Conservation (phyloP, 1,140 invertebrate genomes). For the Acyrthosiphon pisum region DNA sequence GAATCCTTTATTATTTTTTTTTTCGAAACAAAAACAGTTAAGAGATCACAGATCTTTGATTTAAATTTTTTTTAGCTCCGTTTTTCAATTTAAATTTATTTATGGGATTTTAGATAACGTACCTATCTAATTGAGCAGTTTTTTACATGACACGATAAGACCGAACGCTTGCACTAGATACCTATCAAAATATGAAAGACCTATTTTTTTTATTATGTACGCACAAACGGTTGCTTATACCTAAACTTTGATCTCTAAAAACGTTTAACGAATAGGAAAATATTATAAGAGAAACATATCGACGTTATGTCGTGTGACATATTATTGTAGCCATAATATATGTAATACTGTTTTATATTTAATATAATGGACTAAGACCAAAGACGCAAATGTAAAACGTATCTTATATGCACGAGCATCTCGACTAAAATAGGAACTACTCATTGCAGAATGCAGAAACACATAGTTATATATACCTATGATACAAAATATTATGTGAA, state of each 20-base stretch:
- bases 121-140: slow-evolving; percentile 19
- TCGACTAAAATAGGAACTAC: background rate
- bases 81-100: background rate
- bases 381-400: background rate
- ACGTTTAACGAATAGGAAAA: background rate
- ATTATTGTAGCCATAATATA: background rate
- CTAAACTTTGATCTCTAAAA: background rate
- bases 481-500: background rate
- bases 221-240: background rate
- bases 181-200: background rate
- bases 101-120: background rate
- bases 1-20: background rate
- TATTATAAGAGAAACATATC: background rate
- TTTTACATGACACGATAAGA: background rate
- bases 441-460: background rate
- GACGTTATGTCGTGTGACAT: background rate
- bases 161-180: background rate
- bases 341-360: background rate
- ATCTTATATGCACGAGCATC: background rate
- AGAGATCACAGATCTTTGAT: background rate
- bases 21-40: background rate
- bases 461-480: background rate
- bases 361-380: background rate
- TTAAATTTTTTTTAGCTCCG: background rate
- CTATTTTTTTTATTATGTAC: background rate